Percentiles rank a stretch among this genome's conserved stretches.
Conservation (phyloP, 2,113 vertebrate species). For the Nannobrachium achirus region DNA sequence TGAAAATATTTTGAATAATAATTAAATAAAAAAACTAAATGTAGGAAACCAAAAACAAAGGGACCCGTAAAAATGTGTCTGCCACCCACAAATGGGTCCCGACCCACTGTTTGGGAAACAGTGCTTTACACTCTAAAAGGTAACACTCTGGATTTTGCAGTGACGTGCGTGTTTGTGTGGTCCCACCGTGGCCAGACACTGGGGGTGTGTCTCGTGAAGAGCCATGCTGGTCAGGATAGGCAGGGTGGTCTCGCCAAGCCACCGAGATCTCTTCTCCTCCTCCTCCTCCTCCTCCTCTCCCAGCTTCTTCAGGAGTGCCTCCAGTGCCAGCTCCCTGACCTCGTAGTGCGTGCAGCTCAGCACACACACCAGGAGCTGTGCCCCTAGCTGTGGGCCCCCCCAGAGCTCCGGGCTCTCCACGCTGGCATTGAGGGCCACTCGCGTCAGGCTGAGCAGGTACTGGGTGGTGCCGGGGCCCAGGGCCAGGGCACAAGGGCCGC, state of each 20-base stretch:
- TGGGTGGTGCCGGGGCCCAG: constrained; percentile 82
- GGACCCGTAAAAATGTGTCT: not conserved
- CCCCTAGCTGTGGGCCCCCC: constrained; percentile 6
- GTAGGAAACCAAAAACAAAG: not conserved
- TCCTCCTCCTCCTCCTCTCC: constrained; percentile 33
- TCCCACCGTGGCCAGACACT: constrained; percentile 90
- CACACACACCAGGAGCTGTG: constrained; percentile 66
- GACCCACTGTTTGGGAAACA: too few species aligned
- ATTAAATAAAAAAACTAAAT: too few species aligned
- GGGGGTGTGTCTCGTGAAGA: constrained; percentile 84
- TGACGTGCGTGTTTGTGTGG: constrained; percentile 32
- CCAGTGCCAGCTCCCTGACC: constrained; percentile 83
- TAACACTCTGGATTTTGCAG: too few species aligned
- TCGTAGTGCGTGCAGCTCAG: constrained; percentile 84
- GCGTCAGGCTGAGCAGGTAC: constrained; percentile 88
- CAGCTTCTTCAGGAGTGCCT: constrained; percentile 79
- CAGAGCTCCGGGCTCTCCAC: constrained; percentile 55
- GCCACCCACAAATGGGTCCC: too few species aligned
- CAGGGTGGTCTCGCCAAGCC: constrained; percentile 72
- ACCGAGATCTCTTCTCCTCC: constrained; percentile 9
- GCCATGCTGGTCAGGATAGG: constrained; percentile 79
- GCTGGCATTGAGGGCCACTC: constrained; percentile 72
- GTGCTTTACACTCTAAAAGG: too few species aligned
- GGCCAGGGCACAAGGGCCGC: constrained; percentile 49
- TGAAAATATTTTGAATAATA: too few species aligned